phyloP scores from a whole-genome alignment of 2,113 vertebrate species.

The Myrmecobius fasciatus region DNA sequence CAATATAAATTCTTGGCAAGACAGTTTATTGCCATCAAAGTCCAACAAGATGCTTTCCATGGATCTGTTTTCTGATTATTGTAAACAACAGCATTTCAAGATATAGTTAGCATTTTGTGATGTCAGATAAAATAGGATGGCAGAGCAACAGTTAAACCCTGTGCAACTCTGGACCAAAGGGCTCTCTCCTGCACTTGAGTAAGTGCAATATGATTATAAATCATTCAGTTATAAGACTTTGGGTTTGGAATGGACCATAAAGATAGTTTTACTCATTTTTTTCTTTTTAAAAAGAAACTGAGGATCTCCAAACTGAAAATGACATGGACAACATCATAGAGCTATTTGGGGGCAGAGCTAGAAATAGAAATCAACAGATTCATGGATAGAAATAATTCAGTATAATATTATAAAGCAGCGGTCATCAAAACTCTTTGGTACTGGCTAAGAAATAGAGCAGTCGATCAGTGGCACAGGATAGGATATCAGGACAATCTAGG shows the following conservation, averaged over 20 bases:
- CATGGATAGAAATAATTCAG: background rate
- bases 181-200: background rate
- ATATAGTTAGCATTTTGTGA: background rate
- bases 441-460: too few species aligned
- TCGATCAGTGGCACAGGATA: too few species aligned
- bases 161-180: background rate
- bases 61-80: background rate
- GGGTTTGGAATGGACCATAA: slow-evolving; percentile 7
- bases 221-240: background rate
- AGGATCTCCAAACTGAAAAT: background rate
- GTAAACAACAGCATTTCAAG: background rate
- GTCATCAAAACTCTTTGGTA: too few species aligned
- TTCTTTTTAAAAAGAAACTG: background rate
- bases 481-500: too few species aligned
- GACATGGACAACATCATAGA: background rate
- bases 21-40: background rate
- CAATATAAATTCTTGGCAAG: background rate
- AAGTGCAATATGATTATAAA: background rate
- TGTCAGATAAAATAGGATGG: background rate
- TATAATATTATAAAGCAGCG: too few species aligned
- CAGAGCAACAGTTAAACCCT: background rate
- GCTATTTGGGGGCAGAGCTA: background rate
- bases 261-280: background rate
- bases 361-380: background rate
- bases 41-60: background rate